These are phyloP conservation scores for Portevinia maculata DNA, from an alignment of 2,888 invertebrate genomes.

Conservation along the genomic window DNA sequence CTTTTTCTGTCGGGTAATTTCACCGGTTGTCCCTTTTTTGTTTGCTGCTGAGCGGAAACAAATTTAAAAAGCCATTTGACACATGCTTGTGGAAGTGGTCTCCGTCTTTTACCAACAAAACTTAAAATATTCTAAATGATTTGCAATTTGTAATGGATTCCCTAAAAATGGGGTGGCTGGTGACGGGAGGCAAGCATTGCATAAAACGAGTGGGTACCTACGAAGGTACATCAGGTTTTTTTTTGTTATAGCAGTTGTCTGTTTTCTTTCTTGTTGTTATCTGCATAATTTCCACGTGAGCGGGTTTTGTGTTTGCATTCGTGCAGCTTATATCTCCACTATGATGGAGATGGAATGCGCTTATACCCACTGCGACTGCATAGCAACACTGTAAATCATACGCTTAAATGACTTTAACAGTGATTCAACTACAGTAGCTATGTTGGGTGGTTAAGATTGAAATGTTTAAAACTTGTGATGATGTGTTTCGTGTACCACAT, in stretches of 20 bases:
- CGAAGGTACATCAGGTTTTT: background rate
- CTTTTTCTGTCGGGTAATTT: conserved; percentile 12
- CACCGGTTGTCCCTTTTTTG: conserved; percentile 29
- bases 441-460: conserved; percentile 23
- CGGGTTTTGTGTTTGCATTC: conserved; percentile 65
- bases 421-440: conserved; percentile 32
- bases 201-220: conserved; percentile 21
- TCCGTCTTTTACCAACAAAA: conserved; percentile 36
- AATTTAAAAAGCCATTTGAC: conserved; percentile 72
- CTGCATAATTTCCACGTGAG: conserved; percentile 63
- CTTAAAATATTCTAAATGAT: conserved; percentile 65
- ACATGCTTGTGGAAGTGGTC: conserved; percentile 59
- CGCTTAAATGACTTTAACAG: conserved; percentile 62
- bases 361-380: conserved; percentile 20
- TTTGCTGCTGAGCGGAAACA: conserved; percentile 59
- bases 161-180: conserved; percentile 1
- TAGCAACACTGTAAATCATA: conserved; percentile 63
- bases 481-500: conserved; percentile 62
- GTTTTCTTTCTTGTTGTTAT: conserved; percentile 22
- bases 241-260: background rate
- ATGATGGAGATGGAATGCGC: conserved; percentile 7
- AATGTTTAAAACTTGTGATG: conserved; percentile 42
- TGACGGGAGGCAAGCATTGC: conserved; percentile 13
- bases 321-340: conserved; percentile 61
- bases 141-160: conserved; percentile 65